These are phyloP conservation scores for Bryconaethiops microstoma DNA, from an alignment of 2,797 vertebrate genomes.

Conservation along the genomic window DNA sequence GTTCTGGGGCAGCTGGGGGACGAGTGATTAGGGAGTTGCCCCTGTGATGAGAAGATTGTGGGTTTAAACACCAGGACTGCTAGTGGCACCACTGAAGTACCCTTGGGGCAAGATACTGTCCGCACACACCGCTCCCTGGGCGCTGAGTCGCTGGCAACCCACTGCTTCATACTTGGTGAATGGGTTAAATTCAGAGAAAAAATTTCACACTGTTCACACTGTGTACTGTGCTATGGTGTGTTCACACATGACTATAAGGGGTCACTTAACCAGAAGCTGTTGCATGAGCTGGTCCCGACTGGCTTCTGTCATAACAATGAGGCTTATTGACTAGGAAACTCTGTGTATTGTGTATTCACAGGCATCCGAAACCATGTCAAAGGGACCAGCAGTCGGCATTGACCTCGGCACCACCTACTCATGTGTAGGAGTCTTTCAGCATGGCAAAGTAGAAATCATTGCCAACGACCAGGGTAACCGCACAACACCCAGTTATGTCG, in stretches of 20 bases:
- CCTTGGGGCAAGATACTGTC: no score
- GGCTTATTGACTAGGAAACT: background rate
- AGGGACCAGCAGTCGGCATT: slow-evolving; percentile 91
- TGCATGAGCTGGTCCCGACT: background rate
- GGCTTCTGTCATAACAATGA: background rate
- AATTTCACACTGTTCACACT: no score
- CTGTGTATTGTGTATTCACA: slow-evolving; percentile 42
- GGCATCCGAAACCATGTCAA: slow-evolving; percentile 83
- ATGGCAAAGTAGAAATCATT: slow-evolving; percentile 17
- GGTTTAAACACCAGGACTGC: no score
- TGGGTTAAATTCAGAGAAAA: no score
- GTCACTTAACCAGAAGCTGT: background rate
- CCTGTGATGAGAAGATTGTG: no score
- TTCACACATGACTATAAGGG: background rate
- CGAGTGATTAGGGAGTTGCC: no score
- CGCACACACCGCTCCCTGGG: no score
- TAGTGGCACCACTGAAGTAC: no score
- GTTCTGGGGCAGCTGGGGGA: no score
- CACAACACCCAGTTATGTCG: slow-evolving; percentile 94
- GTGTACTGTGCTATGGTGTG: no score
- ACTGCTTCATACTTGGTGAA: background rate
- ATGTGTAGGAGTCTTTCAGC: slow-evolving; percentile 9
- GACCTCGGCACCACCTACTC: slow-evolving; percentile 17
- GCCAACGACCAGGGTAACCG: slow-evolving; percentile 93
- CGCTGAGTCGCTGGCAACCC: no score